phyloP scores from a whole-genome alignment of 1,140 invertebrate species.

The Hycleus cichorii region DNA sequence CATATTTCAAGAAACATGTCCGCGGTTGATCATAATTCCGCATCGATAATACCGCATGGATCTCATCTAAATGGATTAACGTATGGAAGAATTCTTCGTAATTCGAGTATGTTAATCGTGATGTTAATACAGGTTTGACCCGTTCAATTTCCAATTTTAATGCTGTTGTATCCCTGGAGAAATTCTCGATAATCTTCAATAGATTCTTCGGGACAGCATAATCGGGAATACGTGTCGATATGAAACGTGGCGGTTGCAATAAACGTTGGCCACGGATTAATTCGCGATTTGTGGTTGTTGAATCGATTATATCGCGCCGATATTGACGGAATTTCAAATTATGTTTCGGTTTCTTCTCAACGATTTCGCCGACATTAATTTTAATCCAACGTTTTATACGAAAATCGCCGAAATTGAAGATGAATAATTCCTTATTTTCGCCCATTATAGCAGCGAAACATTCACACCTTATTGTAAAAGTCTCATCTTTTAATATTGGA shows the following conservation, averaged over 20 bases:
- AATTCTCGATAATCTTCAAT: slow-evolving; percentile 40
- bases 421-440: slow-evolving; percentile 48
- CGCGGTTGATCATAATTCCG: slow-evolving; percentile 61
- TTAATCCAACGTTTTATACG: slow-evolving; percentile 48
- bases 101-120: slow-evolving; percentile 46
- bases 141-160: slow-evolving; percentile 38
- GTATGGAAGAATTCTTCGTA: slow-evolving; percentile 60
- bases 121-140: slow-evolving; percentile 44
- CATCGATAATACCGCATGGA: slow-evolving; percentile 54
- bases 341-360: not conserved
- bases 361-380: slow-evolving; percentile 39
- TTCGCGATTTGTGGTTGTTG: slow-evolving; percentile 2
- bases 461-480: slow-evolving; percentile 5
- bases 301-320: slow-evolving; percentile 4
- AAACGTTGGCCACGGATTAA: slow-evolving; percentile 45
- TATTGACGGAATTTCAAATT: not conserved
- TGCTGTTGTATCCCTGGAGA: slow-evolving; percentile 36
- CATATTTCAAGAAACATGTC: slow-evolving; percentile 52
- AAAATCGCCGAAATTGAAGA: slow-evolving; percentile 51
- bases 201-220: slow-evolving; percentile 53
- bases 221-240: slow-evolving; percentile 42
- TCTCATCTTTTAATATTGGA: not conserved
- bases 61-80: slow-evolving; percentile 74
- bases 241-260: slow-evolving; percentile 48
- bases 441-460: slow-evolving; percentile 51